Evolutionary conservation across 1,140 invertebrate species (phyloP), one percentile per base, ranked within the genome.

Genomic region (Venustaconcha ellipsiformis): DNA sequence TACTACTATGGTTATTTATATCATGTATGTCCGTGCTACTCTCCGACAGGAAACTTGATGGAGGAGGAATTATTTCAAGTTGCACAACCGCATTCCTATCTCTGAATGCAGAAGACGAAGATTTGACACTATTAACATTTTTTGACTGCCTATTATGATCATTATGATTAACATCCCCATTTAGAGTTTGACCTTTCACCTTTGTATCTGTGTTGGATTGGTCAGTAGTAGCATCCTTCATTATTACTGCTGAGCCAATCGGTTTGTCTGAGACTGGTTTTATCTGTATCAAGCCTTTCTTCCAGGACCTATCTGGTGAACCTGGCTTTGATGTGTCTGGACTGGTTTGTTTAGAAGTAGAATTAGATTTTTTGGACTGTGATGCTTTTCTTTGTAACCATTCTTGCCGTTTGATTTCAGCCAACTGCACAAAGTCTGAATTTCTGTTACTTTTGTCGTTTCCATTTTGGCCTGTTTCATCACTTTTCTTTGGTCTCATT

Each of bases 1-100:
- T 74, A 17, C 71, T 64, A 57, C 79, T 65, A 65, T 79, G 74
- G 66, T 64, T 76, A 57, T 56, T 73, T n/a, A 58, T 65, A 23
- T 75, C 73, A 59, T 56, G 72, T n/a, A 58, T 65, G 18, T 75
- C 73, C 13, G 63, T 62, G 57, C 67, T 70, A 59, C 57, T 67
- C 18, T 83, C 82, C 6, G 70, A 78, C 11, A 69, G 74, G 72
- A 86, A 88, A 30, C 80, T 78, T 26, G 80, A 67, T 15, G 87
- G 85, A 15, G 87, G 87, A 30, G 85, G 84, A 72, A 86, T 84
- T 56, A 88, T 87, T 64, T 88, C 85, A 30, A 88, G 66, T 59
- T 84, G 74, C 23, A 87, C 78, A 57, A 72, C 74, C 37, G 59
- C 74, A 30, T 72, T 67, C n/a, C 70, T 76, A 78, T 88, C 85